Base-by-base conservation (phyloP, 2,888 invertebrate species). In the Cosmia pyralina region DNA sequence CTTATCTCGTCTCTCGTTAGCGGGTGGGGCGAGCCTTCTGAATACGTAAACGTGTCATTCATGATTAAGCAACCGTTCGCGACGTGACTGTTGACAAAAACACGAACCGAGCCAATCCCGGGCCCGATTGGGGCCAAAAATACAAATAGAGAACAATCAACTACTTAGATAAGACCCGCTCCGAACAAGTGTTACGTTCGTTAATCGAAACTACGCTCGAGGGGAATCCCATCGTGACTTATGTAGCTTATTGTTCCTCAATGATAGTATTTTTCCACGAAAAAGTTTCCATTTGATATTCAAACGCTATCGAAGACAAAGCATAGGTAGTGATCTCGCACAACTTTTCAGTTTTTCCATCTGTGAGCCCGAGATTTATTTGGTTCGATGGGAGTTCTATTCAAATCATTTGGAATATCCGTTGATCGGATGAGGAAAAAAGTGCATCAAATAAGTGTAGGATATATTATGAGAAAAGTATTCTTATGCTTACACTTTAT, bases 1-100 rank as follows among this genome's bases (percentile, higher is more conserved):
- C 94, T 95, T 94, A 95, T 95, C 95, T 93, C 93, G 94, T 93
- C 92, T 92, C 95, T 95, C 94, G 95, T 95, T 96, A 95, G 94
- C 92, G 90, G 91, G 89, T 90, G 89, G 91, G 89, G 91, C 89
- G 91, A 93, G 92, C 92, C 92, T 90, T 87, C 91, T 94, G 95
- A 95, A 96, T 96, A 95, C 95, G 91, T 93, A 95, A 95, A 91
- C 93, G 91, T 90, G 93, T 93, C 94, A 94, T 94, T 95, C 94
- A 94, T 93, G 93, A 94, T 94, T 93, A 95, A 93, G 92, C 93
- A 93, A 93, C 91, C 90, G 91, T 90, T 90, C 89, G 88, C 86
- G 87, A 93, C 93, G 93, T 93, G 93, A 93, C 92, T 93, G 92
- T 93, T 93, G 93, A 93, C 93, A 92, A 93, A 93, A 93, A 93